These are phyloP conservation scores for Oxyruncus cristatus DNA, from an alignment of 2,113 vertebrate species.

Conservation along the genomic window DNA sequence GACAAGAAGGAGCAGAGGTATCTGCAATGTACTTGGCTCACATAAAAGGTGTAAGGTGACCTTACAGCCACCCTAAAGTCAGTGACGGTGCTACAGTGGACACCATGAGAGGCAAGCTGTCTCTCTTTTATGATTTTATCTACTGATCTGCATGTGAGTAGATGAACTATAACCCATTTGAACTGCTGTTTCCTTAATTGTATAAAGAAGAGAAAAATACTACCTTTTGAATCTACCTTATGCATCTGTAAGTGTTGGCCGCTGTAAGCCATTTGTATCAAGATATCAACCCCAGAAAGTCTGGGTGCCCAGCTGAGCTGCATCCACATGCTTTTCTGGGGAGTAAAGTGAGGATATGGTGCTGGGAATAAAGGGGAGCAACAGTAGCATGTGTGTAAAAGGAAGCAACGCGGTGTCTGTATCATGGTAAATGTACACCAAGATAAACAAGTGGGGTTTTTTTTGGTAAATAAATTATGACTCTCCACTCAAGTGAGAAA, in stretches of 20 bases:
- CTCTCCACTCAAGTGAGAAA: not conserved
- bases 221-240: not conserved
- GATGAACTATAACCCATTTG: not conserved
- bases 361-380: not conserved
- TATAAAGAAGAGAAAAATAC: not conserved
- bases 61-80: not conserved
- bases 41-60: not conserved
- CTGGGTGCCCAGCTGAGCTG: not conserved
- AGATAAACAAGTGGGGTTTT: accelerated
- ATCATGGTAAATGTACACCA: not conserved
- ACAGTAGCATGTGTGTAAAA: not conserved
- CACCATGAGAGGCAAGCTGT: not conserved
- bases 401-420: not conserved
- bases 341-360: not conserved
- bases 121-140: not conserved
- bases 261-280: not conserved
- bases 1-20: not conserved
- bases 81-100: not conserved
- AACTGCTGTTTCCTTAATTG: not conserved
- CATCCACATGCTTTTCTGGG: not conserved
- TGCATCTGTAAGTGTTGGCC: not conserved
- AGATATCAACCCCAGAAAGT: not conserved
- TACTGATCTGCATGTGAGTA: not conserved
- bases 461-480: not conserved
- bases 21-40: not conserved